phyloP scores from a whole-genome alignment of 2,113 vertebrate genomes.

The Trematomus loennbergii region DNA sequence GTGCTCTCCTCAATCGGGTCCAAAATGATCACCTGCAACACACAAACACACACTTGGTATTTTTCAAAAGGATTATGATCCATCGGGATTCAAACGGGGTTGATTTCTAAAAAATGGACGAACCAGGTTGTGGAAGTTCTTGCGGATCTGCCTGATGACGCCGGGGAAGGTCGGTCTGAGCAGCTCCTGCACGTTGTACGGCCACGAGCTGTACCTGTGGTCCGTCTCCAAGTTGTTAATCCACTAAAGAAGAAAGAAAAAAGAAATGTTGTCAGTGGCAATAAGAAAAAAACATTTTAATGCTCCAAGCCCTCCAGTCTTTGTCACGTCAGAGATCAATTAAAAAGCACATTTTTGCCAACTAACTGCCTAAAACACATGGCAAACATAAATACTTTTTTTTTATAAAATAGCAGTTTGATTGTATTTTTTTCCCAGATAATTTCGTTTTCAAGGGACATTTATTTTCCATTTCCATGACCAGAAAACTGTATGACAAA shows the following conservation, averaged over 20 bases:
- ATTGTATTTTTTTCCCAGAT: neutral
- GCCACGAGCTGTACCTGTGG: conserved; percentile 92
- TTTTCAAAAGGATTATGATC: conserved; percentile 1
- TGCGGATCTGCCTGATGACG: conserved; percentile 97
- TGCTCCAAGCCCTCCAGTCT: neutral
- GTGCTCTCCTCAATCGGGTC: conserved; percentile 91
- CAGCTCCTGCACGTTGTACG: conserved; percentile 93
- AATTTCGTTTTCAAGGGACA: neutral
- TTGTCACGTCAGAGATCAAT: neutral
- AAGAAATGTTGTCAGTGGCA: conserved; percentile 1
- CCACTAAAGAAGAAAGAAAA: conserved; percentile 85
- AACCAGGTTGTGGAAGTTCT: conserved; percentile 98
- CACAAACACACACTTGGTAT: conserved; percentile 18
- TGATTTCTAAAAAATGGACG: conserved; percentile 35
- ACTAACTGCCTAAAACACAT: neutral
- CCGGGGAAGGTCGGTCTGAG: conserved; percentile 97
- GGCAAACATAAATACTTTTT: too few relatives aligned
- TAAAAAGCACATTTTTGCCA: neutral
- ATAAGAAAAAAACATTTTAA: conserved; percentile 21
- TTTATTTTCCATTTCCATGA: neutral
- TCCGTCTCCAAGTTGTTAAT: conserved; percentile 96
- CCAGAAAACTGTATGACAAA: neutral
- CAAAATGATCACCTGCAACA: conserved; percentile 90
- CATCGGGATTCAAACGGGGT: neutral
- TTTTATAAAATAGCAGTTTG: too few relatives aligned